A percentile compares a stretch with the other conserved stretches of the same genome.
Evolutionary conservation across 2,113 vertebrate genomes (phyloP).

Genomic region (Castor canadensis): DNA sequence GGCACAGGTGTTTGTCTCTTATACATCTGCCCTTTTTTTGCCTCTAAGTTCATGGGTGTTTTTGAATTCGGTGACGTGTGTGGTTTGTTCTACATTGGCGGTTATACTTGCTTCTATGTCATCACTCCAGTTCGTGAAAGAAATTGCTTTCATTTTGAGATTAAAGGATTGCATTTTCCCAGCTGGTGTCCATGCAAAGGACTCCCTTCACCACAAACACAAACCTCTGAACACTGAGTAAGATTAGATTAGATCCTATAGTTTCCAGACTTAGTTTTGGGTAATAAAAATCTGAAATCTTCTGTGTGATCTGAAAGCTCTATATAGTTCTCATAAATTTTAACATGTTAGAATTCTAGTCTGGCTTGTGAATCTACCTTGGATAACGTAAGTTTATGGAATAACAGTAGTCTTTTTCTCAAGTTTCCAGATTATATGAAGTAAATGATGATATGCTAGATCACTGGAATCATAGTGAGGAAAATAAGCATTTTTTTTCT

Average conservation of each 20-base stretch:
- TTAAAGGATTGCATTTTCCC: conserved; percentile 49
- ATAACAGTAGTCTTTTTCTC: background rate
- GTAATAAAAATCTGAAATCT: background rate
- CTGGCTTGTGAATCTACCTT: background rate
- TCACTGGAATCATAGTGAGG: background rate
- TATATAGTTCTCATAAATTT: background rate
- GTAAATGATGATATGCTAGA: background rate
- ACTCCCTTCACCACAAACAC: background rate
- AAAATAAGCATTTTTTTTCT: background rate
- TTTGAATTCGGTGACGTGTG: background rate
- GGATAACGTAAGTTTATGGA: background rate
- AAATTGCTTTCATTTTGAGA: conserved; percentile 39
- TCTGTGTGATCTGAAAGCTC: conserved; percentile 13
- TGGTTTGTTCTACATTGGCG: background rate
- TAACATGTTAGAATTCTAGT: background rate
- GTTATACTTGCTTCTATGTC: background rate
- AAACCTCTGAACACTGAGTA: background rate
- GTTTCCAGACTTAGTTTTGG: background rate
- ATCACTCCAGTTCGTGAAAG: background rate
- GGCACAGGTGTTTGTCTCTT: background rate
- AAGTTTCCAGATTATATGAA: background rate
- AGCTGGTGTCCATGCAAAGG: background rate
- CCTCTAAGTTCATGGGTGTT: background rate
- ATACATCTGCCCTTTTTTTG: background rate
- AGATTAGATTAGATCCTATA: background rate